Percentiles rank a stretch among this genome's conserved stretches.
These are phyloP conservation scores for Cepphus grylle DNA, from an alignment of 2,113 vertebrate species.

Conservation along the genomic window DNA sequence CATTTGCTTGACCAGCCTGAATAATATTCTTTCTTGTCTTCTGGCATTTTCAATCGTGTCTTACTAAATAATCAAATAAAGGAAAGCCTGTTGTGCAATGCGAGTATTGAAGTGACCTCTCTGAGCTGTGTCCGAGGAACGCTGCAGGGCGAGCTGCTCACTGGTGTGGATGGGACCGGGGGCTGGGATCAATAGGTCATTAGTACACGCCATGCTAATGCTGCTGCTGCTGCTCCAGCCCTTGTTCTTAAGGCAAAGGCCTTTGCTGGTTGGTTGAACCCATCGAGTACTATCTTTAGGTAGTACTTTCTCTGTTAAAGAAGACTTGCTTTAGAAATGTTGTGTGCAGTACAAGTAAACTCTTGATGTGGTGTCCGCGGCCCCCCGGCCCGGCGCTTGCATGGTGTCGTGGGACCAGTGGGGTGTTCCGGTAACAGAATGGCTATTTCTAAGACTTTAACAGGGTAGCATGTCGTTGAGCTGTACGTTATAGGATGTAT, in stretches of 20 bases:
- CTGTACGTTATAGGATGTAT: accelerated
- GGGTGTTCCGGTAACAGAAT: background rate
- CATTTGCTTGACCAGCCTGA: background rate
- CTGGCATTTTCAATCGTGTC: background rate
- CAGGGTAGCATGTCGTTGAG: background rate
- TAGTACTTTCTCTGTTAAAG: background rate
- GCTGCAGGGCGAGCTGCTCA: background rate
- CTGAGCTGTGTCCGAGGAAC: accelerated
- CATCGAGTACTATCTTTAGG: accelerated
- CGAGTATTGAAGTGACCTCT: accelerated
- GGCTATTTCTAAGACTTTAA: background rate
- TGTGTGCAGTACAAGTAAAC: background rate
- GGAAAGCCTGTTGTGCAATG: background rate
- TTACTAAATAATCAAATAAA: background rate
- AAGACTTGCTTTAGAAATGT: background rate
- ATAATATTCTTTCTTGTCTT: background rate
- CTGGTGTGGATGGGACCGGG: accelerated
- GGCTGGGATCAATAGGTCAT: background rate
- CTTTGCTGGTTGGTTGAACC: background rate
- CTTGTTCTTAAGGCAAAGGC: background rate
- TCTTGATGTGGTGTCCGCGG: background rate
- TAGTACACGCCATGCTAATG: accelerated
- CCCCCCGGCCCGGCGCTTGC: accelerated
- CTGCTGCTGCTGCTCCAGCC: background rate
- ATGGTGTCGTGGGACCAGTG: background rate